Conservation (phyloP, 2,797 vertebrate genomes). For the Pitangus sulphuratus region DNA sequence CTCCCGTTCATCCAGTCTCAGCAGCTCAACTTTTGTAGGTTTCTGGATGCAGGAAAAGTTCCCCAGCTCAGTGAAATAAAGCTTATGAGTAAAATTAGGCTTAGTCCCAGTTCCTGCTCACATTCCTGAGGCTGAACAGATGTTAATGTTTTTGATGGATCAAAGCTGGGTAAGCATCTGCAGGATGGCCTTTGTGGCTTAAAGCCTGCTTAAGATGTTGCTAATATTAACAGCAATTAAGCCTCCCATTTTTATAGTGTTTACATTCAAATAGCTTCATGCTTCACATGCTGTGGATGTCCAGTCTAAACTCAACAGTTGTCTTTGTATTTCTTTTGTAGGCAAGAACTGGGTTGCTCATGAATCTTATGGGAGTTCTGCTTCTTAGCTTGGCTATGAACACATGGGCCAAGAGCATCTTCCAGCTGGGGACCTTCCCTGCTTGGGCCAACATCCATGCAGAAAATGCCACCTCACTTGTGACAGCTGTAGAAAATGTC, state of each 20-base stretch:
- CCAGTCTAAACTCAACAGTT: conserved; percentile 28
- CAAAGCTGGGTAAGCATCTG: conserved; percentile 51
- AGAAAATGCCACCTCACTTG: conserved; percentile 74
- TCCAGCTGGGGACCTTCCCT: conserved; percentile 85
- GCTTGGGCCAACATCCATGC: conserved; percentile 84
- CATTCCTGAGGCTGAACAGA: conserved; percentile 45
- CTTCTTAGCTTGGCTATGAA: conserved; percentile 92
- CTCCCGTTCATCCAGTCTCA: neutral
- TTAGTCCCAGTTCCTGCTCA: neutral
- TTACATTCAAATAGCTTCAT: conserved; percentile 21
- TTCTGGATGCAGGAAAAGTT: neutral
- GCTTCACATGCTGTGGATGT: conserved; percentile 21
- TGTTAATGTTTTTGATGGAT: conserved; percentile 45
- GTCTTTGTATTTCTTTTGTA: conserved; percentile 71
- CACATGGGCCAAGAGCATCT: conserved; percentile 93
- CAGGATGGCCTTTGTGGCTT: conserved; percentile 35
- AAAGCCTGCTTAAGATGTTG: conserved; percentile 12
- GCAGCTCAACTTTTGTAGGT: neutral
- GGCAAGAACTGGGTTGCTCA: conserved; percentile 92
- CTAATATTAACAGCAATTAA: conserved; percentile 31
- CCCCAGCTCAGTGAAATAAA: neutral
- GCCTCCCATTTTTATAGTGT: neutral
- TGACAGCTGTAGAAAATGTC: conserved; percentile 61
- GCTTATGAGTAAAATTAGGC: conserved; percentile 12
- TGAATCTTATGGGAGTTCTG: conserved; percentile 93